Evolutionary conservation across 1,140 invertebrate genomes (phyloP), one percentile per base, ranked within the genome.

Genomic region (Drosophila willistoni): DNA sequence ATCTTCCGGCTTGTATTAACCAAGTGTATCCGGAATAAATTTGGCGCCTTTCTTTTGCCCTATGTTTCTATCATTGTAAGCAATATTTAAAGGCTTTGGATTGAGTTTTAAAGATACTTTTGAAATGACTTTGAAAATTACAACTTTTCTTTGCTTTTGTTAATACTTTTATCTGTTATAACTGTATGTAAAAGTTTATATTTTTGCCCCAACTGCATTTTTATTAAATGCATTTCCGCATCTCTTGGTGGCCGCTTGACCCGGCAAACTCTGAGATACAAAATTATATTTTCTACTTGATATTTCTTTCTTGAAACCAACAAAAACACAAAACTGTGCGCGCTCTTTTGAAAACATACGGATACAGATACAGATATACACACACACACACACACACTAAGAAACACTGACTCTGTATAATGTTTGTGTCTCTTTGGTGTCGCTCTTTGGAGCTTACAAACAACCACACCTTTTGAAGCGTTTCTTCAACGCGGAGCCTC

Each of bases 391-490:
- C 34, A 10, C 17, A 41, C 22, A 42, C 57, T 41, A 36, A 34
- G 13, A 12, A 1, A 68, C 33, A 25, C 19, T 57, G 47, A 54
- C 60, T 64, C 44, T 51, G 33, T 13, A 39, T 29, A 29, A 29
- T 29, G 29, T 55, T 39, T 54, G 68, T 68, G 29, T 87, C 79
- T 86, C 79, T 86, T 86, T 76, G 64, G 42, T 71, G 68, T 73
- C 76, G 64, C 66, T 68, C 69, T 77, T 57, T 62, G 77, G 39
- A 68, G 44, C 81, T 73, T 83, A 83, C 76, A 83, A 84, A 77
- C 82, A 86, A 86, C 82, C 83, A 86, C 83, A 87, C 83, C 83
- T 86, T 83, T 68, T 75, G 78, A 71, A 65, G 79, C 77, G 77
- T 67, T 81, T 66, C 5, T 64, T 51, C 59, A 22, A 33, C 59